Evolutionary conservation across 2,888 invertebrate species (phyloP).

Genomic region (Acanthosepion esculentum): DNA sequence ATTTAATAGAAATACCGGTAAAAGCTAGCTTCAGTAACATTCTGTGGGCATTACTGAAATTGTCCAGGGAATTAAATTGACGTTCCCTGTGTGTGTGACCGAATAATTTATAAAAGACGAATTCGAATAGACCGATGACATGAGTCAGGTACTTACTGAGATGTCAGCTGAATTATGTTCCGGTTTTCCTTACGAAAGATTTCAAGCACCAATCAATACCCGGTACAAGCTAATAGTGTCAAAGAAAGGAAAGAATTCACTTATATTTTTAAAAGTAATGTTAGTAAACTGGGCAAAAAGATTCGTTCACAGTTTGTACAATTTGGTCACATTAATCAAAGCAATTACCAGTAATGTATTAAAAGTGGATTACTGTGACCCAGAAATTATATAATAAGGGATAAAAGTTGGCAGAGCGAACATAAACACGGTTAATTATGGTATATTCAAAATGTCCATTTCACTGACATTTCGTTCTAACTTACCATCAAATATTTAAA

Average conservation of each 20-base stretch:
- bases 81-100: not conserved
- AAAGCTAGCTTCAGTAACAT: not conserved
- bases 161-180: not conserved
- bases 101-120: not conserved
- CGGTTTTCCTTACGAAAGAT: not conserved
- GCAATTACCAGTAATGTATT: too few species aligned
- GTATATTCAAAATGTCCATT: too few species aligned
- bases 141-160: not conserved
- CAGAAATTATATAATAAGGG: too few species aligned
- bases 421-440: too few species aligned
- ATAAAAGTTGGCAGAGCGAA: too few species aligned
- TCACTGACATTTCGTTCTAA: too few species aligned
- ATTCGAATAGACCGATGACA: not conserved
- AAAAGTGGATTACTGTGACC: too few species aligned
- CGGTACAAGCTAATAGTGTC: not conserved
- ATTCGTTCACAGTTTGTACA: too few species aligned
- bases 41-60: not conserved
- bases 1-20: not conserved
- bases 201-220: not conserved
- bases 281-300: not conserved
- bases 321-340: too few species aligned
- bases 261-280: not conserved
- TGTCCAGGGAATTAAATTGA: not conserved
- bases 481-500: too few species aligned
- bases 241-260: not conserved